These are phyloP conservation scores for Sebastes kiyomatsui DNA, from an alignment of 2,797 vertebrate genomes.

Conservation along the genomic window DNA sequence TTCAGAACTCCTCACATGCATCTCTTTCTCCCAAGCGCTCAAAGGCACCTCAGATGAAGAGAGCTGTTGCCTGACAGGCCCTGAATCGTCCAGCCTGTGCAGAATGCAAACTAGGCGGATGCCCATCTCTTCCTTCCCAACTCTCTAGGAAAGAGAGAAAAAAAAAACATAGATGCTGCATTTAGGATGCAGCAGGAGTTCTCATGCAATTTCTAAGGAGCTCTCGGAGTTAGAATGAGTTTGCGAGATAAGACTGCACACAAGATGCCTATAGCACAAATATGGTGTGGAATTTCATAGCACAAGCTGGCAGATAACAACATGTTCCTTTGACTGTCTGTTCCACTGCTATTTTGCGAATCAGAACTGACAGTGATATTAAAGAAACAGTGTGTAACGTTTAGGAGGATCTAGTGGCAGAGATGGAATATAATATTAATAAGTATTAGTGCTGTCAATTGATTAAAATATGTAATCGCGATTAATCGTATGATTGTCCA, in stretches of 20 bases:
- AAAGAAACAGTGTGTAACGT: neutral
- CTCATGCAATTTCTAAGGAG: constrained; percentile 44
- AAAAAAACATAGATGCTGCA: constrained; percentile 28
- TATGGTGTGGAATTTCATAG: constrained; percentile 19
- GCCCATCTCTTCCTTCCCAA: constrained; percentile 52
- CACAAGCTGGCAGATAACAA: constrained; percentile 4
- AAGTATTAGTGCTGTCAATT: neutral
- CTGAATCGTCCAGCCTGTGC: constrained; percentile 59
- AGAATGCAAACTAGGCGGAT: constrained; percentile 76
- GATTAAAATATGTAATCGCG: too few relatives aligned
- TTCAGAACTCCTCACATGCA: constrained; percentile 74
- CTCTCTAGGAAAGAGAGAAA: constrained; percentile 48
- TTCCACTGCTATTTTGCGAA: neutral
- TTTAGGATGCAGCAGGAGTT: constrained; percentile 51
- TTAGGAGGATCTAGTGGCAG: neutral
- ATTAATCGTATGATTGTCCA: too few relatives aligned
- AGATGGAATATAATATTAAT: neutral
- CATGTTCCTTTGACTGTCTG: neutral
- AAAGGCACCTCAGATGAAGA: constrained; percentile 75
- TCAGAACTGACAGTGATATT: neutral
- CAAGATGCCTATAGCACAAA: constrained; percentile 24
- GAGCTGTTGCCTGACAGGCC: constrained; percentile 69
- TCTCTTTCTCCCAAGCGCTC: constrained; percentile 67
- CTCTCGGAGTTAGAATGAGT: constrained; percentile 41
- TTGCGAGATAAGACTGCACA: constrained; percentile 43